Evolutionary conservation across 2,888 invertebrate genomes (phyloP), one percentile per base, ranked within the genome.

Genomic region (Mactromeris polynyma): DNA sequence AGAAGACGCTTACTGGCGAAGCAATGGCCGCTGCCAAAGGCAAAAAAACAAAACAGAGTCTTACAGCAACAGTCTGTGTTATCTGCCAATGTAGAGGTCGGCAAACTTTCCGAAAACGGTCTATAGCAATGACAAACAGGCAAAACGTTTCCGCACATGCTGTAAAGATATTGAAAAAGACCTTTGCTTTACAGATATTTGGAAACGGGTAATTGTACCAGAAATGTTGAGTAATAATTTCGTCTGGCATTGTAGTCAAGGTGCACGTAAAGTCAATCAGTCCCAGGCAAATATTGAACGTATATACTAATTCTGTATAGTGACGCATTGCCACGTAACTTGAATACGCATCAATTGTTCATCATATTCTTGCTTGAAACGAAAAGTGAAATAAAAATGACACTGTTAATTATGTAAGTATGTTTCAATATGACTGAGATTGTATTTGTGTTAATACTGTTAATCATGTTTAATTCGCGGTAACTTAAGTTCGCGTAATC

Each of bases 21-120:
- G 87, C 73, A 40, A 84, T 31, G 21, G 87, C 46, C 14, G 36
- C 51, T 9, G 89, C 46, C 19, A 84, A 6, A 26, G 54, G 26
- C 9, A 81, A 31, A 7, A 58, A 54, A 19, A 73, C 33, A 51
- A 38, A 9, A 33, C 84, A 81, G 21, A 89, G 33, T 0, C 31
- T 19, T 26, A 64, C 21, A 6, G 89, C 87, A 2, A 80, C 31
- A 31, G 36, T 21, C 7, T 81, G 81, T 17, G 42, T 73, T 7
- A 89, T 84, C 36, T 89, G 89, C 84, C 84, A 84, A 1, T 51
- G 58, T 6, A 94, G 81, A 1, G 94, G 95, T 40, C 84, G 86
- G 33, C 95, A 94, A 9, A 95, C 89, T 79, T 94, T 94, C 83
- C 89, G 73, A 85, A 91, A 95, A 4, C 95, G 81, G 78, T 94